Evolutionary conservation across 1,140 invertebrate species (phyloP).

Genomic region (Rhopalosiphum maidis): DNA sequence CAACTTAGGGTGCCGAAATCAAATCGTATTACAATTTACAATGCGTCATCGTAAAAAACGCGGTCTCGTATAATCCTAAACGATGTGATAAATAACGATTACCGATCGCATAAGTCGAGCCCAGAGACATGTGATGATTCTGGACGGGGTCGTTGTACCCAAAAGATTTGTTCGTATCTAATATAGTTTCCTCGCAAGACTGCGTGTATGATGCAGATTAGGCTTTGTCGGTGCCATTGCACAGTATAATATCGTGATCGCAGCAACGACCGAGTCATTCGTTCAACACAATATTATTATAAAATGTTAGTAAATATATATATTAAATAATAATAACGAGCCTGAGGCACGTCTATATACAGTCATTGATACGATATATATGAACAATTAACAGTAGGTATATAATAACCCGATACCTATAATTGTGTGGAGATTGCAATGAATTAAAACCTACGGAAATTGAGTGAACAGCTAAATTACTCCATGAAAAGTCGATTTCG

Average conservation of each 20-base stretch:
- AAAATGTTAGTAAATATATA: background rate
- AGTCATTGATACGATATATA: background rate
- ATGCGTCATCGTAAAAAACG: background rate
- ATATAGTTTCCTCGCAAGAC: background rate
- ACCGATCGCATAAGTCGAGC: background rate
- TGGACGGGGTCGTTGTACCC: background rate
- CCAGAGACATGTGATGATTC: background rate
- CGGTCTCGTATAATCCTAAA: background rate
- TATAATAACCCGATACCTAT: background rate
- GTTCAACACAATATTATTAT: background rate
- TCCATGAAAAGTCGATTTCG: background rate
- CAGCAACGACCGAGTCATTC: background rate
- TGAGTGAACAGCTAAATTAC: background rate
- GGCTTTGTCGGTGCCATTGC: background rate
- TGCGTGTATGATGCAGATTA: background rate
- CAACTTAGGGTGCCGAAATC: background rate
- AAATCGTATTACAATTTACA: background rate
- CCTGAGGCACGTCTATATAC: background rate
- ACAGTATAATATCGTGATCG: background rate
- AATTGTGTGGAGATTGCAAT: background rate
- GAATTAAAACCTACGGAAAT: background rate
- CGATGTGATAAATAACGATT: background rate
- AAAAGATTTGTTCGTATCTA: background rate
- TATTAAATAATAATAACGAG: slow-evolving; percentile 4
- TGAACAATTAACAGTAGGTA: background rate